These are phyloP conservation scores for Conus betulinus DNA, from an alignment of 1,140 invertebrate species.

Conservation along the genomic window DNA sequence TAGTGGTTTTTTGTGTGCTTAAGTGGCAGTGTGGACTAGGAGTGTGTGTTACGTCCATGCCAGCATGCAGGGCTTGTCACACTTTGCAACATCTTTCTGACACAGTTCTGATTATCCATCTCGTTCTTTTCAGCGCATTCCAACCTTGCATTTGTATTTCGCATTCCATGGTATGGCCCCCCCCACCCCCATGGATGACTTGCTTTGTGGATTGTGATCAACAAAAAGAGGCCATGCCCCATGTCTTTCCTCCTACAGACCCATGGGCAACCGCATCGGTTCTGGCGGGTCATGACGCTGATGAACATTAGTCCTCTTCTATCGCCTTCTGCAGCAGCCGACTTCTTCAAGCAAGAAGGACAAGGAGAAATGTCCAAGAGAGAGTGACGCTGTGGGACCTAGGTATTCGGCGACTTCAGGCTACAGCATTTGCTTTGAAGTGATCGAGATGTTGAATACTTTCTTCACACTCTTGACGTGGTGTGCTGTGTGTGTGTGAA, in stretches of 20 bases:
- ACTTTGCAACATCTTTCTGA: too few species aligned
- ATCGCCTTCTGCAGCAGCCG: constrained; percentile 74
- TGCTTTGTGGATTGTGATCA: constrained; percentile 77
- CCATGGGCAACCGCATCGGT: constrained; percentile 73
- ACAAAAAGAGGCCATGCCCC: constrained; percentile 74
- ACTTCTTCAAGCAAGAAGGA: constrained; percentile 70
- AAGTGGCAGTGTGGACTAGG: too few species aligned
- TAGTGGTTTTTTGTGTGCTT: too few species aligned
- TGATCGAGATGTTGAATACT: too few species aligned
- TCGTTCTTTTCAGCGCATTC: constrained; percentile 73
- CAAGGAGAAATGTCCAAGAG: not conserved
- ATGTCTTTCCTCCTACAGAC: constrained; percentile 73
- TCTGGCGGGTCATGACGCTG: constrained; percentile 73
- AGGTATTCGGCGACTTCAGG: too few species aligned
- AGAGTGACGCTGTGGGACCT: not conserved
- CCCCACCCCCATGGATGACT: constrained; percentile 79
- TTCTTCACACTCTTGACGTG: too few species aligned
- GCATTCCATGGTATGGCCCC: constrained; percentile 77
- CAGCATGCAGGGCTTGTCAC: not conserved
- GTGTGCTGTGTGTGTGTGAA: too few species aligned
- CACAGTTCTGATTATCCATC: too few species aligned
- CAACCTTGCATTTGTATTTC: constrained; percentile 77
- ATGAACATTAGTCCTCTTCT: constrained; percentile 77
- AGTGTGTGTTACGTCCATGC: constrained; percentile 6
- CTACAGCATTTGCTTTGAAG: too few species aligned